Evolutionary conservation across 1,140 invertebrate genomes (phyloP), one percentile per base, ranked within the genome.

Genomic region (Aphaenogaster ashmeadi): DNA sequence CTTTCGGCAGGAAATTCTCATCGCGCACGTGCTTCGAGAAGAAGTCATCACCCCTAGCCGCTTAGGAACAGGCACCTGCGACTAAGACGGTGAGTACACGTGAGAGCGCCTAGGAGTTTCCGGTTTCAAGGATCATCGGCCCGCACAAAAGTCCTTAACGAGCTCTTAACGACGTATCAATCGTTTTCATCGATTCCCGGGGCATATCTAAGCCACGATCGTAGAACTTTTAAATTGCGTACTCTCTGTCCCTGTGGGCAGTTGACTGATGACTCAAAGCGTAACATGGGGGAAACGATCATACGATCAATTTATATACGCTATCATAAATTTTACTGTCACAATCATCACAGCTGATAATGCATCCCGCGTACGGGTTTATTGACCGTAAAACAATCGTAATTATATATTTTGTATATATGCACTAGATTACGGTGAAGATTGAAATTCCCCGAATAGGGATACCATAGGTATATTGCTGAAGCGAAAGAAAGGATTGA

Each of bases 41-140:
- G 72, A 85, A 47, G 67, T 86, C 27, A 27, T 44, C 50, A 54
- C 11, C 60, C 60, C 7, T 66, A 21, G 58, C 13, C 54, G 18
- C 44, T 81, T 58, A 47, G 41, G n/a, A 50, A 60, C 13, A 38
- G 47, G n/a, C 83, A 86, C 83, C 83, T 86, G 83, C 83, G 36
- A 64, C 74, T 64, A 64, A 18, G 72, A 33, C 21, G 41, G 9
- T 13, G 78, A 81, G 66, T 44, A 36, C 41, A 74, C 69, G 72
- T 79, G 75, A 67, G 72, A 78, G 72, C 38, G 60, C 13, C 60
- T 64, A 44, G 21, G 50, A 66, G 47, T 86, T 86, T 86, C 83
- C 83, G 83, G 83, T 86, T 86, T 79, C 74, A 86, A 86, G 83
- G 71, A 77, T 86, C 71, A 86, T 77, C 58, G 74, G 62, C 74